These are phyloP conservation scores for Larimichthys crocea DNA, from an alignment of 2,113 vertebrate species.

Conservation along the genomic window DNA sequence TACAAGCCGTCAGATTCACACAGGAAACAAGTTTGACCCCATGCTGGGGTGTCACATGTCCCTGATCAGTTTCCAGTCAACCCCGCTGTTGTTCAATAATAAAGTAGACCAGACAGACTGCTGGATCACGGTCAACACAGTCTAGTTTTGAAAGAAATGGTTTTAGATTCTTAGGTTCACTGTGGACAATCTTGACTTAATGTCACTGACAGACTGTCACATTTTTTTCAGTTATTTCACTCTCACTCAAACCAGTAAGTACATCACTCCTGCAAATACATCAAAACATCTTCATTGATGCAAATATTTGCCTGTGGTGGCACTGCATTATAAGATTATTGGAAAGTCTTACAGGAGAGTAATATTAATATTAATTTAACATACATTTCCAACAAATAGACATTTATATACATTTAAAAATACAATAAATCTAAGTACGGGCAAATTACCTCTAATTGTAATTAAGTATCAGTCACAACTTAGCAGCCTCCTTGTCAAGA, in stretches of 20 bases:
- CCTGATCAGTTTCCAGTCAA: conserved; percentile 37
- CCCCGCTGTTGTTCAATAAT: conserved; percentile 50
- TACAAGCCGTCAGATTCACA: conserved; percentile 5
- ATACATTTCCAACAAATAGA: no score
- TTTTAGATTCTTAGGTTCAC: background rate
- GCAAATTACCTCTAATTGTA: no score
- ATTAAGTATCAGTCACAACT: background rate
- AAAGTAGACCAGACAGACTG: conserved; percentile 24
- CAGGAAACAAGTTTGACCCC: conserved; percentile 34
- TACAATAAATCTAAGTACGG: no score
- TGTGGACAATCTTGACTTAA: no score
- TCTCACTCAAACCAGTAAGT: background rate
- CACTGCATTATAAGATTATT: background rate
- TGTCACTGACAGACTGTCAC: no score
- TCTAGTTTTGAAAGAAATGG: background rate
- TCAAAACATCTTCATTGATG: background rate
- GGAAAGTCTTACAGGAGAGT: background rate
- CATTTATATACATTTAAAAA: no score
- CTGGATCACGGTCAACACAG: background rate
- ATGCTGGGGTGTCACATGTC: conserved; percentile 51
- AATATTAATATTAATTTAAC: background rate
- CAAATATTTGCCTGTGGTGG: background rate
- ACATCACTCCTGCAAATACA: background rate
- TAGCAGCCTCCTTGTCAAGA: background rate
- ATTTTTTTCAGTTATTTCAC: no score